Evolutionary conservation across 2,888 invertebrate genomes (phyloP).

Genomic region (Tolmerus cingulatus): DNA sequence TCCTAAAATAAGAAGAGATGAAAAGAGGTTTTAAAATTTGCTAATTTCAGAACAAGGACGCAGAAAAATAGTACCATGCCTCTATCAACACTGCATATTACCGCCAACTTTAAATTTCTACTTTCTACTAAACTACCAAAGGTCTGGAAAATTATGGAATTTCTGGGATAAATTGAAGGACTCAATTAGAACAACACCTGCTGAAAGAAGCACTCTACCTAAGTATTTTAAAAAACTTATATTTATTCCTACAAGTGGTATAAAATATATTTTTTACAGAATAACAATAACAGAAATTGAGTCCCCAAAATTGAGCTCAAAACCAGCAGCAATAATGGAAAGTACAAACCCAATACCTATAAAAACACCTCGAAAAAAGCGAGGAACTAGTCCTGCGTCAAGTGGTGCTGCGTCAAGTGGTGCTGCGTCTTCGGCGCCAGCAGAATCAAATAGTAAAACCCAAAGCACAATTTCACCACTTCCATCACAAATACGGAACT

Average conservation of each 20-base stretch:
- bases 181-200: constrained; percentile 63
- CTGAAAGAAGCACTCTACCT: constrained; percentile 49
- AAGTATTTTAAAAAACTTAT: neutral
- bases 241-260: neutral
- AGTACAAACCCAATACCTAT: neutral
- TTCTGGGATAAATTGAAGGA: constrained; percentile 76
- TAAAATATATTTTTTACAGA: neutral
- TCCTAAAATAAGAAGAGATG: neutral
- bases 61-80: constrained; percentile 75
- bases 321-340: neutral
- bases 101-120: constrained; percentile 74
- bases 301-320: neutral
- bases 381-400: neutral
- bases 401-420: neutral
- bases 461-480: neutral
- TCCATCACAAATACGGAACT: neutral
- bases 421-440: neutral
- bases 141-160: constrained; percentile 67
- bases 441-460: neutral
- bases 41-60: constrained; percentile 65
- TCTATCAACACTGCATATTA: constrained; percentile 68
- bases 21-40: neutral
- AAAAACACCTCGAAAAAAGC: constrained; percentile 29
- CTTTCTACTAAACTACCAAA: constrained; percentile 70
- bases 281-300: constrained; percentile 47